Base-by-base conservation (phyloP, 2,113 vertebrate species). In the Misgurnus anguillicaudatus region DNA sequence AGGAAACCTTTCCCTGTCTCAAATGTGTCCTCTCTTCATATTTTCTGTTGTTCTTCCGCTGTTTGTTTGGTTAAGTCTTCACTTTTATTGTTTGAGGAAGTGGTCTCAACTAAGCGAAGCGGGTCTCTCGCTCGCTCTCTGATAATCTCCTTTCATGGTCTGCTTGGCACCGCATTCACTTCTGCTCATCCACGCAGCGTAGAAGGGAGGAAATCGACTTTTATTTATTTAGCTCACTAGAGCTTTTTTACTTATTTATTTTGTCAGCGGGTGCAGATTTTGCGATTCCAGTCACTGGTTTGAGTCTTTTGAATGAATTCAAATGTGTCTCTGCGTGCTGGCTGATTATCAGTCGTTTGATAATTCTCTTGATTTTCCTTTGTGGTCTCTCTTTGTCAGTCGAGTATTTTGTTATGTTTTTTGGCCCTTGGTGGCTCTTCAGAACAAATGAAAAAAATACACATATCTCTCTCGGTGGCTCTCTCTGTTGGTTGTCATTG, bases 111-210 rank as follows among this genome's bases (percentile, higher is more conserved):
- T 78, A 85, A 71, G 47, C 63, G 77, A 80, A 53, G 65, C 66
- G 64, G 66, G 76, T 81, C 38, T 47, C 74, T 53, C 76, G 55
- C 78, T 45, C 42, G 71, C 75, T 81, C 62, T 72, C 64, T 60
- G 58, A 86, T 82, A 86, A 86, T 84, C 74, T 71, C 58, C 80
- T 82, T 86, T 86, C 80, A 82, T 84, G 80, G 66, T 82, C 74
- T 45, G 74, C 70, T 86, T 86, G 68, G 39, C 69, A 73, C 58
- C 64, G 58, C 73, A 62, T 78, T 75, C 80, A 68, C 62, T 58
- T 53, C 79, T 82, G 66, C 80, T 79, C 80, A 72, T 84, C 65
- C 55, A 38, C 41, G 31, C 57, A 64, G 60, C 55, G 63, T 19
- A 80, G 79, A 51, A 66, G 63, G 42, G 69, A 67, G 38, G 60